Evolutionary conservation across 2,888 invertebrate genomes (phyloP).

Genomic region (Lomographa bimaculata): DNA sequence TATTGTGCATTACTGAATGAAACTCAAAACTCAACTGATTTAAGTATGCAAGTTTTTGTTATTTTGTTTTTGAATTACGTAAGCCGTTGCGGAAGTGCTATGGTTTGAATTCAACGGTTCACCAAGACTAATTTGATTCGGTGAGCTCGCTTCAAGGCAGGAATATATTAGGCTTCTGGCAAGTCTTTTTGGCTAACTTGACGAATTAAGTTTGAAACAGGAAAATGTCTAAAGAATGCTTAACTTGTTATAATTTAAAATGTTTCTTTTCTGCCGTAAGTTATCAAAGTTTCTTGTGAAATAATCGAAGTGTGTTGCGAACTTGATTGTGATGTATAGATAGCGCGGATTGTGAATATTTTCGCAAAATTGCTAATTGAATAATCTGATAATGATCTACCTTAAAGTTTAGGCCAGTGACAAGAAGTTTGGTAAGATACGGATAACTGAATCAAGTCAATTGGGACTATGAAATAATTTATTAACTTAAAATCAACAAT

Average conservation of each 20-base stretch:
- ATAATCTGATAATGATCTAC: conserved; percentile 19
- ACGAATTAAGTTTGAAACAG: conserved; percentile 17
- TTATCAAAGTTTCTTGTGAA: conserved; percentile 5
- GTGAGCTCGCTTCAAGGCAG: conserved; percentile 33
- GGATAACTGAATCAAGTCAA: conserved; percentile 15
- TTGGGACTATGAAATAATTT: conserved; percentile 2
- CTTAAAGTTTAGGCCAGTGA: conserved; percentile 10
- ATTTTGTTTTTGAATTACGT: conserved; percentile 44
- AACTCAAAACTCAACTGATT: conserved; percentile 53
- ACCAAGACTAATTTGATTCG: conserved; percentile 29
- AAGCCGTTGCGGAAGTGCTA: conserved; percentile 44
- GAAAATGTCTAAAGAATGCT: too few species aligned
- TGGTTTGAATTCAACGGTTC: conserved; percentile 33
- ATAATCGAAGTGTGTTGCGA: conserved; percentile 11
- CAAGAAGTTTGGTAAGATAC: conserved; percentile 18
- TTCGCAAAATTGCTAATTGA: conserved; percentile 23
- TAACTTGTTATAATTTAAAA: too few species aligned
- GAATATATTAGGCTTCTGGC: conserved; percentile 31
- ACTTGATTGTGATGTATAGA: conserved; percentile 16
- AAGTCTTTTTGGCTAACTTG: conserved; percentile 27
- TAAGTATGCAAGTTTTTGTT: conserved; percentile 69
- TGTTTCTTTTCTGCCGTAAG: too few species aligned
- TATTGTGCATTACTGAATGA: conserved; percentile 30
- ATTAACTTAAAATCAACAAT: too few species aligned
- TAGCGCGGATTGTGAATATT: conserved; percentile 14